Percentiles rank a stretch among this genome's conserved stretches.
These are phyloP conservation scores for Rhimphoctona megacephalus DNA, from an alignment of 2,888 invertebrate genomes.

Conservation along the genomic window DNA sequence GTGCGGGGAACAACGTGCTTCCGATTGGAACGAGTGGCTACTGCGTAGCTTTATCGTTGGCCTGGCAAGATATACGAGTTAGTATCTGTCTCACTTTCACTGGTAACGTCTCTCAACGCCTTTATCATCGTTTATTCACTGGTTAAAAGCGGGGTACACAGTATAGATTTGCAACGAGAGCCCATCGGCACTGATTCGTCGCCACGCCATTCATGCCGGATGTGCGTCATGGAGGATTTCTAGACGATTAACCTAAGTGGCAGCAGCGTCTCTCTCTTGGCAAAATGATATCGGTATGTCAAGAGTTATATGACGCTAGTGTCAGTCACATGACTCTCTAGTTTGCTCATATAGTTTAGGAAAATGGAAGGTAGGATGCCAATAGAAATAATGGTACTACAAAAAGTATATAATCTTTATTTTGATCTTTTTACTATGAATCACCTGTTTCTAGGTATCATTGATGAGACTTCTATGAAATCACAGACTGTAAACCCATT, in stretches of 20 bases:
- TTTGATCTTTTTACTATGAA: too few species aligned
- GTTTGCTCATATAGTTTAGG: background rate
- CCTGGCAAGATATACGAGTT: slow-evolving; percentile 43
- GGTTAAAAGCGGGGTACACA: slow-evolving; percentile 65
- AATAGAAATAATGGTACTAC: background rate
- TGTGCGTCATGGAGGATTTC: slow-evolving; percentile 84
- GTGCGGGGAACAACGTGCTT: slow-evolving; percentile 79
- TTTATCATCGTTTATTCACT: slow-evolving; percentile 69
- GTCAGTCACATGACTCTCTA: slow-evolving; percentile 52
- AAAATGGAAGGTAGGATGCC: background rate
- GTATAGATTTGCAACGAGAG: slow-evolving; percentile 77
- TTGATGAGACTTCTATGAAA: background rate
- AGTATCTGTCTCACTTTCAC: slow-evolving; percentile 62
- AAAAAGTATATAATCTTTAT: background rate
- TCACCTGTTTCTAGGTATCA: too few species aligned
- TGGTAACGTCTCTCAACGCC: slow-evolving; percentile 60
- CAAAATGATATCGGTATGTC: slow-evolving; percentile 39
- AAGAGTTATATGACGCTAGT: slow-evolving; percentile 11
- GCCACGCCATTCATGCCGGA: slow-evolving; percentile 75
- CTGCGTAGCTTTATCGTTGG: slow-evolving; percentile 42
- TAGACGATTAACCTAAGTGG: slow-evolving; percentile 82
- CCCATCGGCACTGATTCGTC: slow-evolving; percentile 78
- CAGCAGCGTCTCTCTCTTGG: slow-evolving; percentile 21
- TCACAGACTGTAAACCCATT: background rate
- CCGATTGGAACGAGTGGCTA: slow-evolving; percentile 80